Base-by-base conservation (phyloP, 2,888 invertebrate genomes). In the Hemithea aestivaria region DNA sequence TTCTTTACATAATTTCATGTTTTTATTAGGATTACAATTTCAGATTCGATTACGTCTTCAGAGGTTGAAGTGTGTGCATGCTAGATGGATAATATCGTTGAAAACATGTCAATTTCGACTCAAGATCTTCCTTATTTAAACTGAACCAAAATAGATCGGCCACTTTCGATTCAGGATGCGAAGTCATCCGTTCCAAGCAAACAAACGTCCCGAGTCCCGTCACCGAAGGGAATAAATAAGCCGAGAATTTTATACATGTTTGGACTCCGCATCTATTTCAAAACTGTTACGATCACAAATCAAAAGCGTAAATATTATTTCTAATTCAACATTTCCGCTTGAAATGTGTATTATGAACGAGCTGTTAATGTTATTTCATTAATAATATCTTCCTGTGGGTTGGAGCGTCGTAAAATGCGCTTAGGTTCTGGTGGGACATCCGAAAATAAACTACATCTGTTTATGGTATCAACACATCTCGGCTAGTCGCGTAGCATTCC, bases 311-410 rank as follows among this genome's bases (percentile, higher is more conserved):
- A 60, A 62, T 54, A 60, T 62, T 55, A 59, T 67, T 62, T 58
- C 56, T 65, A 67, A 67, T 71, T 59, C 54, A 57, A 65, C 60
- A 56, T 73, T 75, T 81, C 76, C 76, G 71, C 57, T 72, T 53
- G 56, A 66, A 37, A 64, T 58, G 52, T 55, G 53, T 62, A 62
- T 70, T 66, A 73, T 66, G 64, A 71, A 76, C 63, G 71, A 66
- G 55, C 65, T 73, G 74, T 75, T 78, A 73, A 80, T 77, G 72
- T 72, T 71, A 57, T 68, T 66, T 61, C 67, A 74, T 81, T 84
- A 78, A 75, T 80, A 72, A 81, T 73, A 70, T 61, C 80, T 80
- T 82, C 81, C 81, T 83, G 80, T 66, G 60, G 63, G 64, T 58
- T 64, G 53, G 35, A 35, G 11, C 21, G 49, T 72, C 71, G 68